Conservation (phyloP, 2,113 vertebrate species). For the Motacilla alba region DNA sequence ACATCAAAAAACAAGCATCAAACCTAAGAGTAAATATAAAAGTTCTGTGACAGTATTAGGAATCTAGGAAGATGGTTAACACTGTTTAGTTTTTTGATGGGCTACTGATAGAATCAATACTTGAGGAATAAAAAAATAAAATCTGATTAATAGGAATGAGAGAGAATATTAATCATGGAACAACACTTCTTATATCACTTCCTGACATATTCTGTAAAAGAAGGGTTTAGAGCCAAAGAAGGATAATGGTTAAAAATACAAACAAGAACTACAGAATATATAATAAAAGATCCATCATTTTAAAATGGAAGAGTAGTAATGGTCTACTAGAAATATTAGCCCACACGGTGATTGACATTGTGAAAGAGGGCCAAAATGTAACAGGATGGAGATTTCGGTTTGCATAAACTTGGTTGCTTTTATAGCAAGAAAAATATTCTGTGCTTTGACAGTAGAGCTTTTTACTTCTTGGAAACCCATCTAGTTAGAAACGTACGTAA, state of each 20-base stretch:
- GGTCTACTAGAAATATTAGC: not conserved
- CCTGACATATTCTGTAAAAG: not conserved
- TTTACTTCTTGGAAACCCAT: not conserved
- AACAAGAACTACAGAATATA: not conserved
- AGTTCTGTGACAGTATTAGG: not conserved
- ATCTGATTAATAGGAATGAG: not conserved
- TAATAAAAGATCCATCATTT: rapidly evolving
- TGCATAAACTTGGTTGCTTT: not conserved
- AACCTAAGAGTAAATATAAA: not conserved
- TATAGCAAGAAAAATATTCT: not conserved
- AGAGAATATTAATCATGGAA: not conserved
- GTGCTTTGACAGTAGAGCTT: not conserved
- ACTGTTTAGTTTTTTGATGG: not conserved
- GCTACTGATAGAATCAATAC: not conserved
- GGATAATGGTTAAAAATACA: not conserved
- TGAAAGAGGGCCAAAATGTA: not conserved
- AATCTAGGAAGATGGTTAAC: not conserved
- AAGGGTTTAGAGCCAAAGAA: not conserved
- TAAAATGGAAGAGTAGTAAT: not conserved
- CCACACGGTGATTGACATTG: not conserved
- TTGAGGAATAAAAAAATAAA: not conserved
- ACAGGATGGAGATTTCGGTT: not conserved
- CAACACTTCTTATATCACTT: not conserved
- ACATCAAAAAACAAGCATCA: not conserved
- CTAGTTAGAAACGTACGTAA: not conserved